Conservation (phyloP, 2,797 vertebrate genomes). For the Parotocinclus haroldoi region DNA sequence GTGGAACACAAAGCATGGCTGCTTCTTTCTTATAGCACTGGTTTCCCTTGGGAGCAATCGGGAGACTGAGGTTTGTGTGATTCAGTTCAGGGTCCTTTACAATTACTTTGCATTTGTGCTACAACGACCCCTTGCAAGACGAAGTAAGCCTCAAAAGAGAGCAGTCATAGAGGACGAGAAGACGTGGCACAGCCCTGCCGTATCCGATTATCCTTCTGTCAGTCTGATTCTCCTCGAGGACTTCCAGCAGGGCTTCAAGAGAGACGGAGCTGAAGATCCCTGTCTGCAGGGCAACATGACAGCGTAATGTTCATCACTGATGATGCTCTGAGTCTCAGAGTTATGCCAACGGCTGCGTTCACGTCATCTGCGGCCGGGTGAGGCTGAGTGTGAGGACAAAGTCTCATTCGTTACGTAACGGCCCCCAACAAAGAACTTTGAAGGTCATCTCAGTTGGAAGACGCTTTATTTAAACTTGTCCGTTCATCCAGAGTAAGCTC, state of each 20-base stretch:
- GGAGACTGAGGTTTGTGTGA: too few species aligned
- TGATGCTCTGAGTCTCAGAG: slow-evolving; percentile 43
- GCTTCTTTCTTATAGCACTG: too few species aligned
- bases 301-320: slow-evolving; percentile 51
- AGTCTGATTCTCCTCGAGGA: slow-evolving; percentile 42
- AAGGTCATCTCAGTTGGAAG: too few species aligned
- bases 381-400: slow-evolving; percentile 20
- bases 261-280: slow-evolving; percentile 42
- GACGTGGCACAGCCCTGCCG: slow-evolving; percentile 53
- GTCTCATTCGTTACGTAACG: slow-evolving; percentile 15
- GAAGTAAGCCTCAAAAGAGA: slow-evolving; percentile 15
- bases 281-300: slow-evolving; percentile 33
- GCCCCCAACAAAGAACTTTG: too few species aligned
- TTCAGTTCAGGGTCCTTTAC: too few species aligned
- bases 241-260: slow-evolving; percentile 26
- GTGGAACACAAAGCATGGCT: too few species aligned
- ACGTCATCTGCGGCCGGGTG: slow-evolving; percentile 19
- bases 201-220: slow-evolving; percentile 56
- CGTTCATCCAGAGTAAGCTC: too few species aligned
- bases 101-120: too few species aligned
- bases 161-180: slow-evolving; percentile 45
- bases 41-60: too few species aligned
- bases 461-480: too few species aligned
- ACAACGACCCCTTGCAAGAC: neutral
- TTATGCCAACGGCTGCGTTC: slow-evolving; percentile 40